Conservation (phyloP, 2,888 invertebrate genomes). For the Apamea monoglypha region DNA sequence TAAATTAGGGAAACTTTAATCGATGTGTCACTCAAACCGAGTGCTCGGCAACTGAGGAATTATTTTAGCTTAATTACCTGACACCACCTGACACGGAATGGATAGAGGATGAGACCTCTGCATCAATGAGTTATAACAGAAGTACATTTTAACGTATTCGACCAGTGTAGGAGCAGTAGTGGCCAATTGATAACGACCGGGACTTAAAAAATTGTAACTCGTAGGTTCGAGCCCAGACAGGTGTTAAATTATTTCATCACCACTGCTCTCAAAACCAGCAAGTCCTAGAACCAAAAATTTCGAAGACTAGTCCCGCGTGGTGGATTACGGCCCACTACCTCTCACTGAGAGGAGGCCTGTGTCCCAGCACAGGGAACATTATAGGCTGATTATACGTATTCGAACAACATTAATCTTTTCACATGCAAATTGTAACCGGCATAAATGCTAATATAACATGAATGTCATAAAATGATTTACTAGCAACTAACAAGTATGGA, state of each 20-base stretch:
- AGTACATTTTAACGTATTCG: constrained; percentile 22
- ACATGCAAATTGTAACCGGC: constrained; percentile 20
- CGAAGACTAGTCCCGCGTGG: too few species aligned
- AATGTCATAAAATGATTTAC: constrained; percentile 7
- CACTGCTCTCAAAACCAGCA: too few species aligned
- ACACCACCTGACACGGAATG: constrained; percentile 53
- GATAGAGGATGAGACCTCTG: constrained; percentile 40
- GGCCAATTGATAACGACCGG: too few species aligned
- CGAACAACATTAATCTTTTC: constrained; percentile 7
- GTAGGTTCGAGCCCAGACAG: too few species aligned
- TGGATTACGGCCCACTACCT: too few species aligned
- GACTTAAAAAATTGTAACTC: too few species aligned
- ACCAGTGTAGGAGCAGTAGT: too few species aligned
- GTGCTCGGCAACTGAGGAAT: constrained; percentile 56
- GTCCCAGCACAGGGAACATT: neutral
- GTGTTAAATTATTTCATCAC: too few species aligned
- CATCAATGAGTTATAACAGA: constrained; percentile 30
- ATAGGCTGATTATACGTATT: neutral
- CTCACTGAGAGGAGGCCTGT: too few species aligned
- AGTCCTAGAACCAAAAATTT: too few species aligned
- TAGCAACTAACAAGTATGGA: neutral
- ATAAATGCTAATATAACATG: constrained; percentile 5
- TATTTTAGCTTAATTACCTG: constrained; percentile 64
- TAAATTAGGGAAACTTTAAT: constrained; percentile 73
- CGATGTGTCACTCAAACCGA: constrained; percentile 75